Evolutionary conservation across 1,140 invertebrate species (phyloP).

Genomic region (Halesus radiatus): DNA sequence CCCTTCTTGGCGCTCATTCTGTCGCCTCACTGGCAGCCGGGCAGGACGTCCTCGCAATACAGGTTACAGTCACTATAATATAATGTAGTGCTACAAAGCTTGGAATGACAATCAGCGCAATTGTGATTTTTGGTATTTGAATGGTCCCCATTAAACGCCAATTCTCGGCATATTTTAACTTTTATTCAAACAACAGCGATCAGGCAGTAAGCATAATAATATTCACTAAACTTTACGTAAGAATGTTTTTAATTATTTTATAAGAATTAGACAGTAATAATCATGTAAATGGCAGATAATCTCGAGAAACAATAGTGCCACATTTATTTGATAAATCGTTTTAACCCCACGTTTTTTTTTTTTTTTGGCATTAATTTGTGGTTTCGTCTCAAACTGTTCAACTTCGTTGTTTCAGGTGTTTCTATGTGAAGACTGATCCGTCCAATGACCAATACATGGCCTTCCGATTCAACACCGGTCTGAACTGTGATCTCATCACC

Average conservation of each 20-base stretch:
- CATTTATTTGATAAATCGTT: neutral
- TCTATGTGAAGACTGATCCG: conserved; percentile 60
- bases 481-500: conserved; percentile 60
- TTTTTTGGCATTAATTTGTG: neutral
- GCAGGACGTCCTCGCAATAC: conserved; percentile 63
- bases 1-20: conserved; percentile 65
- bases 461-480: conserved; percentile 63
- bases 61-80: conserved; percentile 52
- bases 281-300: no score
- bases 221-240: no score
- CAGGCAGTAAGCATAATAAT: no score
- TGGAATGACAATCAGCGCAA: no score
- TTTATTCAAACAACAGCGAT: no score
- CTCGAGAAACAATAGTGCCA: no score
- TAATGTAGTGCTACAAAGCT: no score
- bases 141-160: no score
- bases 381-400: neutral
- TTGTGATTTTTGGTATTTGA: no score
- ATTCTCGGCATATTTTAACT: no score
- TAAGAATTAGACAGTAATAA: no score
- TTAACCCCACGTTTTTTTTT: neutral
- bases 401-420: conserved; percentile 61
- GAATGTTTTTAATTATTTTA: no score
- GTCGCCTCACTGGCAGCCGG: conserved; percentile 64
- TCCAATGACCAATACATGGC: conserved; percentile 57